A percentile compares a stretch with the other conserved stretches of the same genome.
phyloP scores from a whole-genome alignment of 2,888 invertebrate genomes.

The Cancer borealis region DNA sequence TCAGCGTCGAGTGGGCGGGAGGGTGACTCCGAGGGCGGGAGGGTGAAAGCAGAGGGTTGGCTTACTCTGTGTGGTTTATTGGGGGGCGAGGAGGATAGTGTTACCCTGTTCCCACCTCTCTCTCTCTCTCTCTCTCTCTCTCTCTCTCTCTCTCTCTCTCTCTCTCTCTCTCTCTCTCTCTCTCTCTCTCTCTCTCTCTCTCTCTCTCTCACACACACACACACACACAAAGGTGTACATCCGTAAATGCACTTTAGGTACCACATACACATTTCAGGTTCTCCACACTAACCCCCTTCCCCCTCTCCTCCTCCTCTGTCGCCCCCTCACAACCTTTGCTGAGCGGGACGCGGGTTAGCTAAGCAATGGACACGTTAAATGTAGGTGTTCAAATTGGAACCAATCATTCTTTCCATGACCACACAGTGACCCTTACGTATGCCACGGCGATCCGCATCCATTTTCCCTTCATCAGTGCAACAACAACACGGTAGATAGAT shows the following conservation, averaged over 20 bases:
- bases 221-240: slow-evolving; percentile 33
- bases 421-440: not conserved
- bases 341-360: not conserved
- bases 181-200: slow-evolving; percentile 37
- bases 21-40: slow-evolving; percentile 11
- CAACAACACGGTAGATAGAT: not conserved
- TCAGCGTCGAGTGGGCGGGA: not conserved
- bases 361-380: not conserved
- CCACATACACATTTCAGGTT: not conserved
- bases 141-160: slow-evolving; percentile 58
- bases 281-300: not conserved
- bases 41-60: slow-evolving; percentile 52
- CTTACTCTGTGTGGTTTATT: slow-evolving; percentile 66
- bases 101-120: slow-evolving; percentile 47
- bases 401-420: not conserved
- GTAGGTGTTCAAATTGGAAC: not conserved
- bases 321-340: not conserved
- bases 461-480: not conserved
- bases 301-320: too few relatives aligned
- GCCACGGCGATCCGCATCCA: not conserved
- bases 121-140: slow-evolving; percentile 61
- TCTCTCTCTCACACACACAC: slow-evolving; percentile 32
- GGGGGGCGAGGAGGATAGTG: slow-evolving; percentile 55
- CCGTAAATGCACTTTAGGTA: not conserved
- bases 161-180: slow-evolving; percentile 62